Base-by-base conservation (phyloP, 2,113 vertebrate genomes). In the Clupea harengus region DNA sequence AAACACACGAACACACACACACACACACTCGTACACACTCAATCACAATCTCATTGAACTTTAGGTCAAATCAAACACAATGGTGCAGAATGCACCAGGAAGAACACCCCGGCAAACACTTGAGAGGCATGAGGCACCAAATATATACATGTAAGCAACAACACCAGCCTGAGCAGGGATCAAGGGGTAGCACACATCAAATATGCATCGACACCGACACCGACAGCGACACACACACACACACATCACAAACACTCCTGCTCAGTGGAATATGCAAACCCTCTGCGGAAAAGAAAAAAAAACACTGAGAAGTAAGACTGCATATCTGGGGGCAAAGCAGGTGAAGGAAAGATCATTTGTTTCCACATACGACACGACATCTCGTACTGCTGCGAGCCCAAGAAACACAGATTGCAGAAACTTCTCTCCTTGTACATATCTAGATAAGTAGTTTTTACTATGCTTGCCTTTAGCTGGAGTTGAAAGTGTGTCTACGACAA, bases 121-220 rank as follows among this genome's bases (percentile, higher is more conserved):
- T 87, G 83, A 5, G 6, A 87, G 82, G 84, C 85, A 84, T 49
- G 49, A 88, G 89, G 47, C 82, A 67, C 32, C 83, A 83, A 81
- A 81, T 78, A 85, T 72, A 25, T 32, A 72, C 64, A 72, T 72
- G 64, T 32, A 72, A 84, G 50, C 50, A 75, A 45, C 45, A 39
- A 17, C 13, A 6, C 9, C 64, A 32, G 8, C 64, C 7, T 72
- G 64, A 72, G 64, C 64, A 25, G 64, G 25, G 64, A 72, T 72
- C 64, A 28, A 72, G 64, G 64, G 64, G 64, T 10, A 72, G 25
- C 25, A 28, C n/a, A 28, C 64, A 72, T 72, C 64, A 72, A 72
- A 72, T 10, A 32, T 2, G 7, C 64, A 9, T 25, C 11, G 25
- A 28, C 60, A 67, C 60, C 25, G 28, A 72, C 64, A 72, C 64